These are phyloP conservation scores for Ditylenchus weischeri DNA, from an alignment of 2,888 invertebrate species.

Conservation along the genomic window DNA sequence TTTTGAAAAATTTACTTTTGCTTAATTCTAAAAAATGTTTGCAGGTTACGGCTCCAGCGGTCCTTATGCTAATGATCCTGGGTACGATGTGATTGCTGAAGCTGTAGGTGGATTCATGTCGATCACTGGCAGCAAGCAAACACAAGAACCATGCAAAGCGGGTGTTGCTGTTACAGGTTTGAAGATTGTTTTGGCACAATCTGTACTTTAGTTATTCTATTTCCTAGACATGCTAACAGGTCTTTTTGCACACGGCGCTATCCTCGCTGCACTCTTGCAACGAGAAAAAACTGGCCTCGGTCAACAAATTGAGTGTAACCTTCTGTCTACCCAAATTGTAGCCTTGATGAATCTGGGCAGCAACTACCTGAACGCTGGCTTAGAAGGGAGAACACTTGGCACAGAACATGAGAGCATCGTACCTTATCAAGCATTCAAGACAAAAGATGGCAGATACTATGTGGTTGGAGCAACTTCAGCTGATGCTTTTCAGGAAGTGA, in stretches of 20 bases:
- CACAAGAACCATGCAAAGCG: slow-evolving; percentile 73
- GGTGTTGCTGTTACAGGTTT: slow-evolving; percentile 27
- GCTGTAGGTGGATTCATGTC: slow-evolving; percentile 85
- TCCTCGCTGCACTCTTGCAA: slow-evolving; percentile 81
- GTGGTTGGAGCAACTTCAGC: slow-evolving; percentile 85
- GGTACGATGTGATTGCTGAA: slow-evolving; percentile 91
- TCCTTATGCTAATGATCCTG: slow-evolving; percentile 80
- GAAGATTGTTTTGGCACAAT: background rate
- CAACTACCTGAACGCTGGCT: slow-evolving; percentile 79
- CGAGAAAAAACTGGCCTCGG: slow-evolving; percentile 75
- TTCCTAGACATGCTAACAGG: slow-evolving; percentile 79
- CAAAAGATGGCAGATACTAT: slow-evolving; percentile 74
- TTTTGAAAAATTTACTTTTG: slow-evolving; percentile 12
- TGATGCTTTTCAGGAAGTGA: slow-evolving; percentile 68
- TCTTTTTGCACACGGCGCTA: slow-evolving; percentile 87
- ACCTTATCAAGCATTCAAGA: slow-evolving; percentile 83
- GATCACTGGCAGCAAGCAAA: slow-evolving; percentile 71
- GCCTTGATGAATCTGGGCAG: slow-evolving; percentile 82
- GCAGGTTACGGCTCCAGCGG: slow-evolving; percentile 79
- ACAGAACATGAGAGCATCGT: slow-evolving; percentile 79
- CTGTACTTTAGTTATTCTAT: too few species aligned
- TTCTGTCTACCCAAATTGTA: slow-evolving; percentile 86
- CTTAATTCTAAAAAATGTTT: background rate
- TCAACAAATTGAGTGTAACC: slow-evolving; percentile 86
- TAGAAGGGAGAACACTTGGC: slow-evolving; percentile 24